These are phyloP conservation scores for Brachystomella parvula DNA, from an alignment of 1,140 invertebrate genomes.

Conservation along the genomic window DNA sequence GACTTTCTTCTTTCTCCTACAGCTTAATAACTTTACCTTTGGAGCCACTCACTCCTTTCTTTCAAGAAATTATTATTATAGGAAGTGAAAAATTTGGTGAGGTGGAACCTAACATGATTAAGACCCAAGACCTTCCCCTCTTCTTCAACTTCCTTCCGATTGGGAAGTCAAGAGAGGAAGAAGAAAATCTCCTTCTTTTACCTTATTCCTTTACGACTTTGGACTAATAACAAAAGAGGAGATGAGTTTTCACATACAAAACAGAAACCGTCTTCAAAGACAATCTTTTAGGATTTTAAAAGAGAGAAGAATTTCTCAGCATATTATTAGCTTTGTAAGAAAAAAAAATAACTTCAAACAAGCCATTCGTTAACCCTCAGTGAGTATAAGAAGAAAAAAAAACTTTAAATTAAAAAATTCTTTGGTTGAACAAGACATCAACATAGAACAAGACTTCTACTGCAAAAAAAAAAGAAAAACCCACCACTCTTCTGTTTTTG, in stretches of 20 bases:
- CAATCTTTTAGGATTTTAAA: slow-evolving; percentile 4
- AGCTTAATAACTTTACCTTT: not conserved
- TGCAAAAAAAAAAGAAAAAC: slow-evolving; percentile 1
- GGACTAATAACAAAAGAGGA: not conserved
- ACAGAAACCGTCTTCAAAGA: not conserved
- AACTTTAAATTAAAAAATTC: not conserved
- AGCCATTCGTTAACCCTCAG: not conserved
- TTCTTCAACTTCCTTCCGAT: not conserved
- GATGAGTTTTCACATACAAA: not conserved
- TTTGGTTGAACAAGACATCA: slow-evolving; percentile 1
- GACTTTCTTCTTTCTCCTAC: too few relatives aligned
- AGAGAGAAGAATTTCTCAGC: not conserved
- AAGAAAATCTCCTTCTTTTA: not conserved
- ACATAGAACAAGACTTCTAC: not conserved
- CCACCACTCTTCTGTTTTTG: not conserved
- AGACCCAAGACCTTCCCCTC: too few relatives aligned
- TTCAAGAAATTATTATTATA: not conserved
- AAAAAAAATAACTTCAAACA: not conserved
- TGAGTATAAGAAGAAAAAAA: not conserved
- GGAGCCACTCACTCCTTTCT: not conserved
- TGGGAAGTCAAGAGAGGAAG: not conserved
- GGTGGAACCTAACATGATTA: too few relatives aligned
- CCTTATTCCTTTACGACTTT: not conserved
- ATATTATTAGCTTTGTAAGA: not conserved
- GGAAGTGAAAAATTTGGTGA: not conserved